These are phyloP conservation scores for Amphipoea lucens DNA, from an alignment of 2,888 invertebrate species.

Conservation along the genomic window DNA sequence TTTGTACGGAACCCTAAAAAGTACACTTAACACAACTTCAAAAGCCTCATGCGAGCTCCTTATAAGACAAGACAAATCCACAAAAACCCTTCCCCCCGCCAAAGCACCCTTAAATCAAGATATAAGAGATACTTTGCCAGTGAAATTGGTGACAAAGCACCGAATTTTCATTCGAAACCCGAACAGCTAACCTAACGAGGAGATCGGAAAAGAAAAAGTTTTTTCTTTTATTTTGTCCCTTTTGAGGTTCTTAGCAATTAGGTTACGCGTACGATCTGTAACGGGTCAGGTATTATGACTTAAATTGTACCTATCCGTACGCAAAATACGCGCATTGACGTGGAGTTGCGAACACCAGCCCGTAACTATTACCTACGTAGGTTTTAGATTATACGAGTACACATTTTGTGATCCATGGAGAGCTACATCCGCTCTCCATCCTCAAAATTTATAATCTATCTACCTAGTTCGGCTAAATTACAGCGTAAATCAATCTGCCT, in stretches of 20 bases:
- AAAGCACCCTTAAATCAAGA: slow-evolving; percentile 38
- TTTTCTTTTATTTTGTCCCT: slow-evolving; percentile 19
- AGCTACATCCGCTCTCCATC: not conserved
- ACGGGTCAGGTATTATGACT: not conserved
- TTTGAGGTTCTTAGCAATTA: slow-evolving; percentile 13
- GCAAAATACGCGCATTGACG: too few relatives aligned
- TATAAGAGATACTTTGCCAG: slow-evolving; percentile 26
- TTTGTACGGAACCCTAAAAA: too few relatives aligned
- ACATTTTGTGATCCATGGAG: not conserved
- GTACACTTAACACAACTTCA: not conserved
- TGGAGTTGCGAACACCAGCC: too few relatives aligned
- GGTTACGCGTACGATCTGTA: not conserved
- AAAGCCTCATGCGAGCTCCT: slow-evolving; percentile 9
- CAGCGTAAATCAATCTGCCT: not conserved
- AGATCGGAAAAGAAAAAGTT: slow-evolving; percentile 14
- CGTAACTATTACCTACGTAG: too few relatives aligned
- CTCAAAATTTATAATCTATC: too few relatives aligned
- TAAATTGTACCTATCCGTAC: too few relatives aligned
- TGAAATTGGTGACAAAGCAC: slow-evolving; percentile 46
- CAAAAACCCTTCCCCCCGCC: slow-evolving; percentile 24
- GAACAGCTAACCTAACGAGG: slow-evolving; percentile 30
- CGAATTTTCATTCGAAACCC: slow-evolving; percentile 31
- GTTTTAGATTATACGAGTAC: too few relatives aligned
- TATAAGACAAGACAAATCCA: slow-evolving; percentile 22
- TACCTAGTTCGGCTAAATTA: not conserved